Percentiles rank a stretch among this genome's conserved stretches.
Conservation (phyloP, 2,797 vertebrate species). For the Benthosema pterotum region DNA sequence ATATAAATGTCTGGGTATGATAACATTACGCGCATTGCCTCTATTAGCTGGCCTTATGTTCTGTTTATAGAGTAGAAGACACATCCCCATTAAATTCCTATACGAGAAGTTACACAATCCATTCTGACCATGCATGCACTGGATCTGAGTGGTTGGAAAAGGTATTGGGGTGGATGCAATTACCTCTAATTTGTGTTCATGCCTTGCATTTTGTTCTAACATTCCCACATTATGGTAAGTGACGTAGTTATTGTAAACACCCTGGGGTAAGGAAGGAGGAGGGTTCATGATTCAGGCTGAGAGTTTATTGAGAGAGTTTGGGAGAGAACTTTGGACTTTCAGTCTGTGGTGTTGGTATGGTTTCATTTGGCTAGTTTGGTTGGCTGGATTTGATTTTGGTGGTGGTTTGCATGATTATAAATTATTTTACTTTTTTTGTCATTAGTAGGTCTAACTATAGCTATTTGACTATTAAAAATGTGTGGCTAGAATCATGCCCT, state of each 20-base stretch:
- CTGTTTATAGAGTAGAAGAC: constrained; percentile 40
- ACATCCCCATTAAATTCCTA: constrained; percentile 51
- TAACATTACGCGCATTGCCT: no score
- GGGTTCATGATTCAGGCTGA: constrained; percentile 11
- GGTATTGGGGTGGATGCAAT: neutral
- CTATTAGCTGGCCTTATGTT: constrained; percentile 13
- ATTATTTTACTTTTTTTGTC: neutral
- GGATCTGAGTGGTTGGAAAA: constrained; percentile 36
- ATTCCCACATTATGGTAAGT: constrained; percentile 27
- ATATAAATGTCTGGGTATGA: no score
- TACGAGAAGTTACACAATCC: constrained; percentile 27
- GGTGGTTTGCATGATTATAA: no score
- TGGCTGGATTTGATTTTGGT: no score
- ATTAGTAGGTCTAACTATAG: no score
- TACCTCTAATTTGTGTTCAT: constrained; percentile 25
- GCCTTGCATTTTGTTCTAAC: constrained; percentile 2
- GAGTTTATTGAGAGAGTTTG: neutral
- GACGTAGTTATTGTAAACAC: constrained; percentile 3
- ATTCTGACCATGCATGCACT: constrained; percentile 24
- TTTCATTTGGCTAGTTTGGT: no score
- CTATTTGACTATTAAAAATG: no score
- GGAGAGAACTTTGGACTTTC: neutral
- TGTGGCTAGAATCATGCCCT: no score
- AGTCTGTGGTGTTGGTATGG: neutral
- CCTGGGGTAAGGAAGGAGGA: neutral